Percentiles rank a stretch among this genome's conserved stretches.
Evolutionary conservation across 2,113 vertebrate species (phyloP).

Genomic region (Chlamydotis undulata): DNA sequence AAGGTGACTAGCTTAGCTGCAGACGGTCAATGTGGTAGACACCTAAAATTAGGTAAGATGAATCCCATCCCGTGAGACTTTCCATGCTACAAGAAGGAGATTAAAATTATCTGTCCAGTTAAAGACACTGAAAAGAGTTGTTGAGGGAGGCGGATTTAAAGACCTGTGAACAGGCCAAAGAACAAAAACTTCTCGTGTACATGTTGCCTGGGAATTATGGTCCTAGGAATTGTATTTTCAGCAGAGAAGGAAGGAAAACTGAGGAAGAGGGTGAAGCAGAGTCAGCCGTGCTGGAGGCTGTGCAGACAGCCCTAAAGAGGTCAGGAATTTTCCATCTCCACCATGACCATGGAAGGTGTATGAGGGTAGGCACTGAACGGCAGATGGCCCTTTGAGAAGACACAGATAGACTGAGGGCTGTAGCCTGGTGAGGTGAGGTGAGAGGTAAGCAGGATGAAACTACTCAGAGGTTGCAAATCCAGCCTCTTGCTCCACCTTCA

Average conservation of each 20-base stretch:
- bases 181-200: background rate
- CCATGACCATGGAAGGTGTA: background rate
- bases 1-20: slow-evolving; percentile 30
- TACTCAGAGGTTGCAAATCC: background rate
- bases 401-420: background rate
- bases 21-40: background rate
- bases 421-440: background rate
- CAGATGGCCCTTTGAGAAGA: background rate
- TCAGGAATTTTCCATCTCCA: background rate
- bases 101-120: background rate
- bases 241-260: background rate
- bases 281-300: background rate
- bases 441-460: background rate
- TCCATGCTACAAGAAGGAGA: background rate
- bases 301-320: background rate
- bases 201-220: background rate
- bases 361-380: fast-evolving
- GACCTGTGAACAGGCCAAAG: background rate
- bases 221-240: background rate
- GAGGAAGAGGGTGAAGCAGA: background rate
- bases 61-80: background rate
- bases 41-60: background rate
- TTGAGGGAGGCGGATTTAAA: background rate
- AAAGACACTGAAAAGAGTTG: background rate
- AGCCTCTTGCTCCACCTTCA: background rate